Evolutionary conservation across 2,888 invertebrate species (phyloP).

Genomic region (Eupithecia inturbata): DNA sequence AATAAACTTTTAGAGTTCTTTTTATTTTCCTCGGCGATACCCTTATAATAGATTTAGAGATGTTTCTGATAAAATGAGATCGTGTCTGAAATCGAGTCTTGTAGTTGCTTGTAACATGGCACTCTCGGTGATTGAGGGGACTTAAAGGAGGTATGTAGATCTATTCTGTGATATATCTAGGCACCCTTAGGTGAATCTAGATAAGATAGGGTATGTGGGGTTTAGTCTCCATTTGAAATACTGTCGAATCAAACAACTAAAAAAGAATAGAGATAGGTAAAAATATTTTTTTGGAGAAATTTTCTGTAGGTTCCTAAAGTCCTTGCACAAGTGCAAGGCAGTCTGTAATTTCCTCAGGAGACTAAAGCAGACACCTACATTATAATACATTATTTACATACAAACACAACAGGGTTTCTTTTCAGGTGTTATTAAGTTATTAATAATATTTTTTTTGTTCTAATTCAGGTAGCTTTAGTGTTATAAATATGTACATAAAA

Average conservation of each 20-base stretch:
- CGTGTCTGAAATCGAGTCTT: slow-evolving; percentile 23
- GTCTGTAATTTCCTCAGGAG: too few relatives aligned
- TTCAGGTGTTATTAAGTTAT: too few relatives aligned
- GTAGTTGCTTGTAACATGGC: slow-evolving; percentile 12
- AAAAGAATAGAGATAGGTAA: not conserved
- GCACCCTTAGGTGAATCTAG: not conserved
- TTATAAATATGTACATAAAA: too few relatives aligned
- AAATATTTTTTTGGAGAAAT: not conserved
- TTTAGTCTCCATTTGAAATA: not conserved
- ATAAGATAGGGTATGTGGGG: not conserved
- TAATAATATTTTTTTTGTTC: too few relatives aligned
- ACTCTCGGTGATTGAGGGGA: slow-evolving; percentile 20
- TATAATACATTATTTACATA: too few relatives aligned
- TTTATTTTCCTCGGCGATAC: slow-evolving; percentile 30
- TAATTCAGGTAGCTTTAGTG: too few relatives aligned
- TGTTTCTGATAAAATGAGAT: slow-evolving; percentile 32
- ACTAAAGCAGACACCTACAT: too few relatives aligned
- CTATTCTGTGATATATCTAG: not conserved
- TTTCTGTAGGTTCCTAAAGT: not conserved
- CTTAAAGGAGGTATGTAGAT: not conserved
- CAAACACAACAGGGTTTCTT: too few relatives aligned
- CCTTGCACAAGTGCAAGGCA: not conserved
- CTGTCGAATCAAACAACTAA: not conserved
- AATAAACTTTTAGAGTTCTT: slow-evolving; percentile 30
- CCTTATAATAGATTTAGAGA: slow-evolving; percentile 32